phyloP scores from a whole-genome alignment of 2,888 invertebrate genomes.

The Ceraclea dissimilis region DNA sequence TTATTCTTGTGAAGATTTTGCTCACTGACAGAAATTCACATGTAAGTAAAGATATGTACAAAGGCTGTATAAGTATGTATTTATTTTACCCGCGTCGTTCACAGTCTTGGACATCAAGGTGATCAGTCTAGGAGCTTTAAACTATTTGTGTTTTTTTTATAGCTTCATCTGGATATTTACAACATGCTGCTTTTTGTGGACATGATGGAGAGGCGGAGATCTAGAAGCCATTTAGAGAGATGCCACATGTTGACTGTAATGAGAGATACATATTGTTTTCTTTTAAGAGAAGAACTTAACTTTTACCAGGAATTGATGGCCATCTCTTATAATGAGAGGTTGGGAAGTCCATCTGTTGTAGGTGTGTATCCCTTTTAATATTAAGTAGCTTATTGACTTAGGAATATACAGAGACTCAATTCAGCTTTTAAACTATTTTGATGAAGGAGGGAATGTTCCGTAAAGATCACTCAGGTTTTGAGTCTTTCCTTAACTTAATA shows the following conservation, averaged over 20 bases:
- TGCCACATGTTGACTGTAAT: slow-evolving; percentile 34
- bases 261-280: slow-evolving; percentile 46
- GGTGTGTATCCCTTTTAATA: no score
- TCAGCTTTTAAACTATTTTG: no score
- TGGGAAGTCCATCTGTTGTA: background rate
- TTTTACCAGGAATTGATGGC: slow-evolving; percentile 22
- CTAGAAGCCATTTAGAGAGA: slow-evolving; percentile 33
- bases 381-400: no score
- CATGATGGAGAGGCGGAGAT: slow-evolving; percentile 33
- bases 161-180: slow-evolving; percentile 38
- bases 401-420: no score
- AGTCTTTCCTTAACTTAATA: no score
- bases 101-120: no score
- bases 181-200: slow-evolving; percentile 49
- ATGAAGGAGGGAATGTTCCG: no score
- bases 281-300: slow-evolving; percentile 50
- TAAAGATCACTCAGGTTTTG: no score
- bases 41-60: slow-evolving; percentile 31
- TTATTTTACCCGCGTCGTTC: no score
- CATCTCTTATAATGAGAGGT: background rate
- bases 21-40: slow-evolving; percentile 35
- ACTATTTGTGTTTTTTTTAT: no score
- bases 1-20: slow-evolving; percentile 31
- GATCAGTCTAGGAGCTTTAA: no score
- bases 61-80: no score